Conservation (phyloP, 2,113 vertebrate genomes). For the Meriones unguiculatus region DNA sequence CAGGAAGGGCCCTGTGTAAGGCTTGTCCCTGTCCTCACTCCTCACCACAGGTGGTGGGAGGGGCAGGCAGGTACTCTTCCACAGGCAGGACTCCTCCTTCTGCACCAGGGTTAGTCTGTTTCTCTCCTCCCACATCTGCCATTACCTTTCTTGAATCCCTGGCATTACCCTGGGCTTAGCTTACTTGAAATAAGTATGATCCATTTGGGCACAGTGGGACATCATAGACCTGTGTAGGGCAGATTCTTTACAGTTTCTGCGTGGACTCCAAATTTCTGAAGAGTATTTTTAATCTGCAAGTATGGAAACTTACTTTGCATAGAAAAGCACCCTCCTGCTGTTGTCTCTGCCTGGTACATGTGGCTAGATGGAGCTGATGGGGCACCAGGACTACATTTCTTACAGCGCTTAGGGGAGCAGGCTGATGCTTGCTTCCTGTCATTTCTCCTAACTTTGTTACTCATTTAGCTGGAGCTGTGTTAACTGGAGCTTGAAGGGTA, state of each 20-base stretch:
- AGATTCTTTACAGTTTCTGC: not conserved
- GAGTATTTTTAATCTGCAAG: slow-evolving; percentile 14
- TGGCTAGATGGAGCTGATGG: not conserved
- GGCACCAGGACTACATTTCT: not conserved
- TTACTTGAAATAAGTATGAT: not conserved
- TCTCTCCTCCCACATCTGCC: not conserved
- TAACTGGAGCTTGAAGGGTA: not conserved
- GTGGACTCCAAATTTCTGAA: slow-evolving; percentile 39
- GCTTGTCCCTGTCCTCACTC: not conserved
- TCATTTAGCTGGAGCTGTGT: not conserved
- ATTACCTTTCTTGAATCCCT: not conserved
- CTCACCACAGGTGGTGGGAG: not conserved
- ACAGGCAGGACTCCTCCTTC: not conserved
- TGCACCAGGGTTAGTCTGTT: not conserved
- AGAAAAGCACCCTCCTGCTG: not conserved
- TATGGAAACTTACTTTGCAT: not conserved
- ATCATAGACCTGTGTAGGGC: not conserved
- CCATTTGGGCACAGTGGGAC: not conserved
- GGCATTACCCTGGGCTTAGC: not conserved
- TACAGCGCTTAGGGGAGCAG: fast-evolving
- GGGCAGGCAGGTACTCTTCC: not conserved
- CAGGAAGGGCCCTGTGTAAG: fast-evolving
- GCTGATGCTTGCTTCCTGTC: not conserved
- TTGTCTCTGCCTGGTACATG: not conserved
- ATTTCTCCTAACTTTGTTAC: not conserved